Evolutionary conservation across 1,140 invertebrate genomes (phyloP), one percentile per base, ranked within the genome.

Genomic region (Lordiphosa collinella): DNA sequence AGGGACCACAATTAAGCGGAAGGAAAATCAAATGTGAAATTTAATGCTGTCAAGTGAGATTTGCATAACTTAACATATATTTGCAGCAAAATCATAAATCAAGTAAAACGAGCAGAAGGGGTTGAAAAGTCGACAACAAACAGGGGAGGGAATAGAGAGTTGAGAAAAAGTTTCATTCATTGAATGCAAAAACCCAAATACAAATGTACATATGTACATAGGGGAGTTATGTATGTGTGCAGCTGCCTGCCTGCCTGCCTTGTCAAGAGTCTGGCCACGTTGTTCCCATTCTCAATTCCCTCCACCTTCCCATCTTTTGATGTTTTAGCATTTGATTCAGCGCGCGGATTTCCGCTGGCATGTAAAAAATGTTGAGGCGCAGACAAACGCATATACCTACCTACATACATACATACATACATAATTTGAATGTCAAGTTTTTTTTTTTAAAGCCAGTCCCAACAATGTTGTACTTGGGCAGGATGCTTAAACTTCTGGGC

Each of bases 391-490:
- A 22, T n/a, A 44, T 10, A 22, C n/a, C n/a, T n/a, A n/a, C n/a
- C n/a, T 25, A 3, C 22, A 25, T 44, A 12, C 25, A 11, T 6
- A 10, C 22, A n/a, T 16, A 14, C n/a, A 43, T 6, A 18, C 38
- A 35, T 50, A 82, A 82, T 66, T 80, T 82, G 78, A 82, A 80
- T 80, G 76, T 80, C 76, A 79, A 79, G 71, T 66, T 73, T 60
- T 68, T 76, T 51, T 29, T 8, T 8, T 29, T 29, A 29, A 29
- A 29, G 25, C 25, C 25, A 29, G 25, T 29, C 25, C 25, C 25
- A 29, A 29, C 25, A 29, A 8, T 29, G 25, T 29, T 29, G 25
- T 29, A 29, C 25, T 29, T 29, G 7, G 25, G 25, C 25, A 32
- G 36, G 29, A 48, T 16, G 48, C 38, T 16, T 41, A 37, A 34